phyloP scores from a whole-genome alignment of 2,888 invertebrate genomes.

The Ophion costatus region DNA sequence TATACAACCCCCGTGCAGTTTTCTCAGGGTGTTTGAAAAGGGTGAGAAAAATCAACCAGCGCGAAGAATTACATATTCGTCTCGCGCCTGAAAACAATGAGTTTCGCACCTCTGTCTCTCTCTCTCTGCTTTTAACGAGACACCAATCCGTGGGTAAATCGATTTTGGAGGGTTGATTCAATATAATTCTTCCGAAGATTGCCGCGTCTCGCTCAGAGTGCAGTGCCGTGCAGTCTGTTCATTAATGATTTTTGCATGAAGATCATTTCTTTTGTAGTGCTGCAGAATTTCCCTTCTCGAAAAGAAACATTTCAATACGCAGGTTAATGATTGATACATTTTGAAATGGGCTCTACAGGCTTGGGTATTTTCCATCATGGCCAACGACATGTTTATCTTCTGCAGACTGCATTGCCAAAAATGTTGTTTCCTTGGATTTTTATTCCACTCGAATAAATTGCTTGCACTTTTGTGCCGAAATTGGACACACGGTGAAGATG shows the following conservation, averaged over 20 bases:
- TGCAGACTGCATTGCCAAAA: too few relatives aligned
- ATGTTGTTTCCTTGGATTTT: too few relatives aligned
- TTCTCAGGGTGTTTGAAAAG: not conserved
- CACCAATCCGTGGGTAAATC: conserved; percentile 27
- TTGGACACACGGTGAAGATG: too few relatives aligned
- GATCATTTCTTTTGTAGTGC: not conserved
- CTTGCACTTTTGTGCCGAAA: too few relatives aligned
- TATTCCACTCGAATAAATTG: too few relatives aligned
- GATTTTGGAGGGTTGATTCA: conserved; percentile 49
- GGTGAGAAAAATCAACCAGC: conserved; percentile 50
- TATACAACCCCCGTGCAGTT: conserved; percentile 24
- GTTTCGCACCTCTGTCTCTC: conserved; percentile 21
- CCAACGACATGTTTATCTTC: too few relatives aligned
- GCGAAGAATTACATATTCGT: conserved; percentile 26
- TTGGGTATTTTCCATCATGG: not conserved
- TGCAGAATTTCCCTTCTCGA: not conserved
- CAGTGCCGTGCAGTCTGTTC: not conserved
- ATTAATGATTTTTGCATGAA: conserved; percentile 39
- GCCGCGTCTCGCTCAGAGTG: not conserved
- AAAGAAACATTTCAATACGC: not conserved
- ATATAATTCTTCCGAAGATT: conserved; percentile 5
- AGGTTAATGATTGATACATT: not conserved
- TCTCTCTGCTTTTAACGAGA: conserved; percentile 21
- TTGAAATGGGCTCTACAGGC: not conserved
- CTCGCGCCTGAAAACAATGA: conserved; percentile 46